These are phyloP conservation scores for Drosophila subobscura DNA, from an alignment of 1,140 invertebrate genomes.

Conservation along the genomic window DNA sequence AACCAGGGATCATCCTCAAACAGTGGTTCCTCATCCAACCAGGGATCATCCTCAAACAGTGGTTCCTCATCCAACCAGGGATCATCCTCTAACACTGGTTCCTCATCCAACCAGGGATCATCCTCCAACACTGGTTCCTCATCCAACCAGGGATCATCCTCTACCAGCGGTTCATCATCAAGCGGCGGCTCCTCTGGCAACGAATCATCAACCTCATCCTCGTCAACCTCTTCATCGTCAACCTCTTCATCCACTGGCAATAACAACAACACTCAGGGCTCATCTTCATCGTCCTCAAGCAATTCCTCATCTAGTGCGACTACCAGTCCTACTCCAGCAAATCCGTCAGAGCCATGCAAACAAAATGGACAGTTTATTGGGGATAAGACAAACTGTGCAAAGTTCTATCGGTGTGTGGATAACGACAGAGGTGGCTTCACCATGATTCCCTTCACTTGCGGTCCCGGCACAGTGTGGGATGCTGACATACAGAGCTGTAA, in stretches of 20 bases:
- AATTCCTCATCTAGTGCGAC: constrained; percentile 21
- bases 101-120: constrained; percentile 10
- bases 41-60: constrained; percentile 7
- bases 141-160: constrained; percentile 17
- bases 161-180: constrained; percentile 18
- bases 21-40: constrained; percentile 23
- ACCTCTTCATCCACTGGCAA: constrained; percentile 30
- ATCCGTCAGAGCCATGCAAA: constrained; percentile 78
- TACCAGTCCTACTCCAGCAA: constrained; percentile 24
- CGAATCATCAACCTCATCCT: constrained; percentile 9
- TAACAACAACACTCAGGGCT: constrained; percentile 38
- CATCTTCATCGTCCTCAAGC: constrained; percentile 40
- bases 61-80: constrained; percentile 20
- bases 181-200: background rate
- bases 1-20: constrained; percentile 6
- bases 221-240: constrained; percentile 17
- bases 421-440: constrained; percentile 85
- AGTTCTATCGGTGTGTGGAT: constrained; percentile 88
- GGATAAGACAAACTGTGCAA: constrained; percentile 86
- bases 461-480: constrained; percentile 88
- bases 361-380: constrained; percentile 85
- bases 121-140: constrained; percentile 26
- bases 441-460: constrained; percentile 87
- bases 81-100: constrained; percentile 13
- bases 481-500: constrained; percentile 86